A percentile compares a stretch with the other conserved stretches of the same genome.
These are phyloP conservation scores for Myopa testacea DNA, from an alignment of 2,888 invertebrate genomes.

Conservation along the genomic window DNA sequence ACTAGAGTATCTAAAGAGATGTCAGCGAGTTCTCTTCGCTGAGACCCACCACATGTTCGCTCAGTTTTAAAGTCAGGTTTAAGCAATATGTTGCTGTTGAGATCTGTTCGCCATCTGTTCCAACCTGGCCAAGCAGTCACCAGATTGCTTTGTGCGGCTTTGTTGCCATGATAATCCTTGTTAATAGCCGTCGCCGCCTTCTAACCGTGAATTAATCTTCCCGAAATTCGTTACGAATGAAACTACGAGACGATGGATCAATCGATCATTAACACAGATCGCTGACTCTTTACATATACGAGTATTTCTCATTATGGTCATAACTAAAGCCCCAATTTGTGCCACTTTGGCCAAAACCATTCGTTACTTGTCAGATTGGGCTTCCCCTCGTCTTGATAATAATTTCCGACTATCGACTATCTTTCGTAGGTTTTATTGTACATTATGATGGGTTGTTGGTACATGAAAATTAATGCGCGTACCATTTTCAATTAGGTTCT, in stretches of 20 bases:
- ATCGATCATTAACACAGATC: slow-evolving; percentile 5
- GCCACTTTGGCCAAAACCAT: slow-evolving; percentile 6
- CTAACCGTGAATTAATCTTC: slow-evolving; percentile 4
- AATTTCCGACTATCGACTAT: not conserved
- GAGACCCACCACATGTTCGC: not conserved
- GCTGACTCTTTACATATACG: not conserved
- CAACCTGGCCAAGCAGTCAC: not conserved
- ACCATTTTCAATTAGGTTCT: not conserved
- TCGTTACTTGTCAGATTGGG: slow-evolving; percentile 25
- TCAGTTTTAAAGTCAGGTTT: not conserved
- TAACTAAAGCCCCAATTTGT: not conserved
- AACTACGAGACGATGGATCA: slow-evolving; percentile 1
- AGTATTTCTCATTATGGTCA: not conserved
- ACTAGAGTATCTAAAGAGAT: slow-evolving; percentile 38
- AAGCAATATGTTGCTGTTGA: not conserved
- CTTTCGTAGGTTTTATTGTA: too few species aligned
- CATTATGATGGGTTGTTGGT: too few species aligned
- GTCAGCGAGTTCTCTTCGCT: slow-evolving; percentile 33
- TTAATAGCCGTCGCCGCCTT: slow-evolving; percentile 24
- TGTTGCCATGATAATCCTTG: slow-evolving; percentile 5
- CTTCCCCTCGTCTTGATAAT: not conserved
- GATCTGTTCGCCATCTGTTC: not conserved
- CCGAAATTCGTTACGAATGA: not conserved
- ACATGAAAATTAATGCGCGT: not conserved
- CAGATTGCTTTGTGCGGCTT: not conserved